These are phyloP conservation scores for Eriosoma lanigerum DNA, from an alignment of 1,140 invertebrate genomes.

Conservation along the genomic window DNA sequence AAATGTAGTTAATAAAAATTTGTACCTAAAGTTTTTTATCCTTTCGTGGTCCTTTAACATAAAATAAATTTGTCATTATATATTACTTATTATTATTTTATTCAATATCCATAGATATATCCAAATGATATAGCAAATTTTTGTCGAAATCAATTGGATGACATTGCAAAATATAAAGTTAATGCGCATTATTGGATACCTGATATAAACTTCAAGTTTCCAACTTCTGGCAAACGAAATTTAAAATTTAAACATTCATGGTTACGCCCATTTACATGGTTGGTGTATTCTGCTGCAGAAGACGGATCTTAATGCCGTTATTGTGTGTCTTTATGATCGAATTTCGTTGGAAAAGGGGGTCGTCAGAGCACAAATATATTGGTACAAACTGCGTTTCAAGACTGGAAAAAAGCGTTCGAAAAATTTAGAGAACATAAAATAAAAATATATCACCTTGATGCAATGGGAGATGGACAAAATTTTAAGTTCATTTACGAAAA, in stretches of 20 bases:
- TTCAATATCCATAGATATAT: neutral
- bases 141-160: neutral
- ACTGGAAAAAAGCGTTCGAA: conserved; percentile 16
- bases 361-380: conserved; percentile 16
- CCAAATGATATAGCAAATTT: neutral
- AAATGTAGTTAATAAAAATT: too few species aligned
- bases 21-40: too few species aligned
- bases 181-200: conserved; percentile 14
- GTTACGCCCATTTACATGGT: conserved; percentile 19
- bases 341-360: neutral
- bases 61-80: too few species aligned
- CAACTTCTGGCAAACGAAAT: neutral
- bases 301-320: conserved; percentile 7
- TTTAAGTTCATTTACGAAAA: conserved; percentile 22
- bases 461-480: conserved; percentile 17
- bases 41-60: too few species aligned
- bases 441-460: conserved; percentile 20
- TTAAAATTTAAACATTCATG: neutral
- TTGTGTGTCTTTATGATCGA: conserved; percentile 3
- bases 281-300: conserved; percentile 18
- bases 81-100: too few species aligned
- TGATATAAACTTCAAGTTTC: conserved; percentile 1
- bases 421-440: conserved; percentile 17
- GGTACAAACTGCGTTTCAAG: conserved; percentile 24
- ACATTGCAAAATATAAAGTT: conserved; percentile 25